Conservation (phyloP, 92 coral and sea anemone genomes). For the Parazoanthus swiftii region DNA sequence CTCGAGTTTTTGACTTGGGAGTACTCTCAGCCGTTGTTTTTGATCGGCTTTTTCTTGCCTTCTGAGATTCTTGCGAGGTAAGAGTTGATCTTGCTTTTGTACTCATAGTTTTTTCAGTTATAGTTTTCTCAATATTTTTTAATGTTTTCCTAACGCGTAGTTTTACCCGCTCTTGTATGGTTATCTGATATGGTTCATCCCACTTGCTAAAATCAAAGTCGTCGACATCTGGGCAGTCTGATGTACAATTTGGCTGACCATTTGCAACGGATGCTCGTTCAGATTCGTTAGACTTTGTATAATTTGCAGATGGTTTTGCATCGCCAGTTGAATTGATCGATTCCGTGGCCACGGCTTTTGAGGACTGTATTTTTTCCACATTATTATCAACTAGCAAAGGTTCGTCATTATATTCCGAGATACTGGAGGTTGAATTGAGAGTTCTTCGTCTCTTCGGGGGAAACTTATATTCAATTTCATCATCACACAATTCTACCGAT, state of each 20-base stretch:
- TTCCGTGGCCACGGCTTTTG: background rate
- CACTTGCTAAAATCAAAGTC: slow-evolving; percentile 14
- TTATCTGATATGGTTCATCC: slow-evolving; percentile 3
- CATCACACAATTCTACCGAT: slow-evolving; percentile 21
- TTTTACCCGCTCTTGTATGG: slow-evolving; percentile 37
- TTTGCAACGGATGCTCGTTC: background rate
- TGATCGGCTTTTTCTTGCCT: background rate
- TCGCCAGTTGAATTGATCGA: background rate
- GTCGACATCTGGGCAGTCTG: background rate
- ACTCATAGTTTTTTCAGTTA: background rate
- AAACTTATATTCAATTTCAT: slow-evolving; percentile 6
- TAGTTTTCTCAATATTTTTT: background rate
- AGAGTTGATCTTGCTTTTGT: background rate
- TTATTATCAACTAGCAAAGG: background rate
- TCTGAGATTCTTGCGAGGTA: slow-evolving; percentile 4
- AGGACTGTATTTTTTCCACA: background rate
- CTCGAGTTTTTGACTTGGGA: background rate
- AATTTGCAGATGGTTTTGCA: background rate
- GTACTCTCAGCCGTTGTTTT: background rate
- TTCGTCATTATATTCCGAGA: slow-evolving; percentile 17
- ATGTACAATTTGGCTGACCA: background rate
- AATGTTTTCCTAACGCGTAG: slow-evolving; percentile 19
- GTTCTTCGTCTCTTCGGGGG: slow-evolving; percentile 38
- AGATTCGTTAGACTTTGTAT: background rate
- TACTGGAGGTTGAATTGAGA: slow-evolving; percentile 3